Evolutionary conservation across 1,140 invertebrate genomes (phyloP), one percentile per base, ranked within the genome.

Genomic region (Chionoecetes opilio): DNA sequence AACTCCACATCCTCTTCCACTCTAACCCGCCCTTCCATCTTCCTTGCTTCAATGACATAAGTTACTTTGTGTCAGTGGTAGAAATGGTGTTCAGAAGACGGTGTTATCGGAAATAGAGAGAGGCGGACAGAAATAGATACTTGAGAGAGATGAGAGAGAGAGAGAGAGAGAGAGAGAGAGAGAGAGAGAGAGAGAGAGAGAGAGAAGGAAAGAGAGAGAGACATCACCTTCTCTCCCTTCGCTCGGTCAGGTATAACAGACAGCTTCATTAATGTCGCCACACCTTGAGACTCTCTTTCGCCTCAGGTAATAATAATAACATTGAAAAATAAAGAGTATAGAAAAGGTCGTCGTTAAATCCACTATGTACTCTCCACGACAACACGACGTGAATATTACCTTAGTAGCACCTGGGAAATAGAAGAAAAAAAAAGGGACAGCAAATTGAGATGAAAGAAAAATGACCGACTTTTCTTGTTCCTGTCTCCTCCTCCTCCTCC

Each of bases 321-420:
- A 75, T 1, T n/a, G n/a, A n/a, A 8, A 26, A 8, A 75, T 2
- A 75, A 75, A n/a, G n/a, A 75, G n/a, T n/a, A 26, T 0, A 21
- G n/a, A 75, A 75, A 75, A n/a, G 63, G 63, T 75, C 63, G 21
- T 75, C 63, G 63, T 75, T 75, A 75, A 75, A 75, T n/a, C 63
- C 63, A 75, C 63, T 6, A n/a, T n/a, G n/a, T 26, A 75, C n/a
- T 75, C n/a, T 75, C 63, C 63, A n/a, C 21, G 63, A 75, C 63
- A 26, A 75, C 63, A 75, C 63, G 63, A 26, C 63, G 11, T n/a
- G 63, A 75, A 75, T 26, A 75, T 75, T 75, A 75, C 63, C n/a
- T 75, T 8, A 26, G 63, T 8, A 26, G 63, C 63, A 26, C 26
- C 63, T 26, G 26, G 21, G 63, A 75, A 75, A n/a, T n/a, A n/a